phyloP scores from a whole-genome alignment of 2,797 vertebrate species.

The Thaleichthys pacificus region DNA sequence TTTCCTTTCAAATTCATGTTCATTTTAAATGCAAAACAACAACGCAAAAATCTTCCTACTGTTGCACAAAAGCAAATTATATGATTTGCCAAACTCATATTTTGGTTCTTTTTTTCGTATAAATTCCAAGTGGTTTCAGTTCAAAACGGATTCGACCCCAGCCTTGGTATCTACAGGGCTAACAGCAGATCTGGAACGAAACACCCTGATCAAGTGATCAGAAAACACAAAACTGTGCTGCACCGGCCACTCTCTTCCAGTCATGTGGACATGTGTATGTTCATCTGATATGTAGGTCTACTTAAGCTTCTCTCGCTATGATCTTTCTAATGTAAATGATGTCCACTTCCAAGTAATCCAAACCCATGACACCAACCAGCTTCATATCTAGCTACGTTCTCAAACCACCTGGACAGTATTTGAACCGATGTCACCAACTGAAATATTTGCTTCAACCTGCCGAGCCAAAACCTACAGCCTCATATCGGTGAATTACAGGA shows the following conservation, averaged over 20 bases:
- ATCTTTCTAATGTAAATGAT: too few relatives aligned
- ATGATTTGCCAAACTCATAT: neutral
- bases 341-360: neutral
- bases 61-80: neutral
- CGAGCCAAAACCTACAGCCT: neutral
- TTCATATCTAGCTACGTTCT: neutral
- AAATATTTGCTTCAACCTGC: neutral
- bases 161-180: too few relatives aligned
- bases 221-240: too few relatives aligned
- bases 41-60: neutral
- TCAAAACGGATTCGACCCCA: too few relatives aligned
- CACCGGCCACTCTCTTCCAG: too few relatives aligned
- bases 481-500: neutral
- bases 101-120: too few relatives aligned
- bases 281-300: too few relatives aligned
- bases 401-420: neutral
- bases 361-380: neutral
- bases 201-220: too few relatives aligned
- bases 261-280: too few relatives aligned
- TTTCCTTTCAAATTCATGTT: neutral
- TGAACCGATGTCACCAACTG: neutral
- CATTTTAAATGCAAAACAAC: neutral
- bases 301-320: too few relatives aligned
- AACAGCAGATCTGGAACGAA: neutral
- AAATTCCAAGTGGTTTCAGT: too few relatives aligned